Conservation (phyloP, 1,140 invertebrate species). For the Cyrtorhinus lividipennis region DNA sequence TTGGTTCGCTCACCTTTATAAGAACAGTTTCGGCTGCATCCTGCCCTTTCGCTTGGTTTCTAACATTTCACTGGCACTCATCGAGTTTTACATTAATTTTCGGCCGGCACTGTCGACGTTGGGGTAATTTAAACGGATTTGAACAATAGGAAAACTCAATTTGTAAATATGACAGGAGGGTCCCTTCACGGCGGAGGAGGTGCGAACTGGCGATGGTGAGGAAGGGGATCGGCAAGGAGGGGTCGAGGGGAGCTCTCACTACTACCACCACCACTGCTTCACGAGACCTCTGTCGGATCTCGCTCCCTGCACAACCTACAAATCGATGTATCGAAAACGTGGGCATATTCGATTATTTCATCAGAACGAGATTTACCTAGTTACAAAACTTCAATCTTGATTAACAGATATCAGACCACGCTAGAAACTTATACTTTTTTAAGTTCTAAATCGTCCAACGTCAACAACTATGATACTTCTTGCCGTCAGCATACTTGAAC, state of each 20-base stretch:
- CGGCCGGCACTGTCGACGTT: not conserved
- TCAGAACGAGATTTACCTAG: no score
- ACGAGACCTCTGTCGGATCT: no score
- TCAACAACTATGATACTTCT: no score
- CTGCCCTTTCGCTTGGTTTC: not conserved
- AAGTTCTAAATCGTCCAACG: no score
- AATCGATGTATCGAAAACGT: not conserved
- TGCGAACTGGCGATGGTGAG: not conserved
- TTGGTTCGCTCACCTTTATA: slow-evolving; percentile 5
- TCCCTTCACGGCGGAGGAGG: not conserved
- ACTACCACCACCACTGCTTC: not conserved
- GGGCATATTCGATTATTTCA: no score
- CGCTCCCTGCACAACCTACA: no score
- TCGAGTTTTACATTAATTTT: not conserved
- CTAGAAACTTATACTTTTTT: no score
- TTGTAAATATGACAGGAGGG: slow-evolving; percentile 3
- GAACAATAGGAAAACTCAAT: not conserved
- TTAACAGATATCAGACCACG: no score
- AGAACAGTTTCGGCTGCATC: slow-evolving; percentile 3
- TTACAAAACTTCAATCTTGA: no score
- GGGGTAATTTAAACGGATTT: not conserved
- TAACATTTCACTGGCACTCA: not conserved
- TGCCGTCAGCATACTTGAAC: no score
- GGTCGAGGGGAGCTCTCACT: not conserved
- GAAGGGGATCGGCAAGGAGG: not conserved